Evolutionary conservation across 2,888 invertebrate species (phyloP).

Genomic region (Metalampra italica): DNA sequence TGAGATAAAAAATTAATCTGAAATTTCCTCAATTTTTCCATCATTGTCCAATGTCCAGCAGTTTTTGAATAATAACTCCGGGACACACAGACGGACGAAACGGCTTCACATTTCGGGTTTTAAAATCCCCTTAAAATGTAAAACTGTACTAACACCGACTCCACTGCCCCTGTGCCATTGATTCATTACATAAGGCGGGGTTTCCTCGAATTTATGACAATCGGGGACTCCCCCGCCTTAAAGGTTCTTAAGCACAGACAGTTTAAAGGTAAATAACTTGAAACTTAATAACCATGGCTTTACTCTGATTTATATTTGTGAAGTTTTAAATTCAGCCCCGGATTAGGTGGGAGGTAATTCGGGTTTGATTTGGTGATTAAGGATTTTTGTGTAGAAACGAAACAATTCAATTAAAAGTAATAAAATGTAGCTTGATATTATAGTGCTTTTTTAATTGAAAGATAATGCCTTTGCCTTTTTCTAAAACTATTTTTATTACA

Average conservation of each 20-base stretch:
- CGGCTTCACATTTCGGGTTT: too few species aligned
- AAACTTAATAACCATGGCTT: constrained; percentile 32
- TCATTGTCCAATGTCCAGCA: too few species aligned
- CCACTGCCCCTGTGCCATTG: constrained; percentile 33
- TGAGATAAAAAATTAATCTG: too few species aligned
- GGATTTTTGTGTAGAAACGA: too few species aligned
- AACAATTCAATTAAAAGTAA: too few species aligned
- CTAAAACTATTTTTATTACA: too few species aligned
- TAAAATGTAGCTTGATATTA: too few species aligned
- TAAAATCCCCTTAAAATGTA: background rate
- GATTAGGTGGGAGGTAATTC: background rate
- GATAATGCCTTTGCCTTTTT: too few species aligned
- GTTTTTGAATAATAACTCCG: too few species aligned
- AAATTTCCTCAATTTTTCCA: too few species aligned
- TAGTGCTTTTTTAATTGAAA: too few species aligned
- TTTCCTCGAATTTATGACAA: constrained; percentile 52
- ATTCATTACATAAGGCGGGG: constrained; percentile 47
- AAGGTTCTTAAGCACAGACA: constrained; percentile 17
- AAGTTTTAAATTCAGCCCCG: background rate
- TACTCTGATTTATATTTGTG: constrained; percentile 4
- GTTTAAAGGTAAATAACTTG: constrained; percentile 45
- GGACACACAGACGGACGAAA: too few species aligned
- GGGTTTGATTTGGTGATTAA: background rate
- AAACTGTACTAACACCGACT: constrained; percentile 19
- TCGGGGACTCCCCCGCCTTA: constrained; percentile 28